Conservation (phyloP, 1,140 invertebrate species). For the Lineus longissimus region DNA sequence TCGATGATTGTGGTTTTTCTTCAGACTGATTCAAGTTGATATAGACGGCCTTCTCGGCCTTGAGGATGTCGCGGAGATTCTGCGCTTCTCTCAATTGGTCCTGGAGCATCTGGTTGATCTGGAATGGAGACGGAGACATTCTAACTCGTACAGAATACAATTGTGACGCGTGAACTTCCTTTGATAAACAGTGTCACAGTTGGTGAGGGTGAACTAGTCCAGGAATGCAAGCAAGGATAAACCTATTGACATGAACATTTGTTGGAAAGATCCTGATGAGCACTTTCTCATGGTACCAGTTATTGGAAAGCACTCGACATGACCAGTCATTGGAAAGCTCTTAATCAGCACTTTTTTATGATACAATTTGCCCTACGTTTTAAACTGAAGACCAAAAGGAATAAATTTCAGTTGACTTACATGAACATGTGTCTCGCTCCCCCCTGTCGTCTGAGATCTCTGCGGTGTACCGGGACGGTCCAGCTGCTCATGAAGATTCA, state of each 20-base stretch:
- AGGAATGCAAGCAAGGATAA: too few relatives aligned
- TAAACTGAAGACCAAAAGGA: too few relatives aligned
- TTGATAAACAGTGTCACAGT: neutral
- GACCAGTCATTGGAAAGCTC: too few relatives aligned
- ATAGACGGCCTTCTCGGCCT: slow-evolving; percentile 19
- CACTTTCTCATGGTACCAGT: too few relatives aligned
- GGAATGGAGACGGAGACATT: neutral
- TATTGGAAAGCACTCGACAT: too few relatives aligned
- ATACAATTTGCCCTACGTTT: too few relatives aligned
- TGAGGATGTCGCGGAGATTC: slow-evolving; percentile 18
- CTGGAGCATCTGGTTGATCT: neutral
- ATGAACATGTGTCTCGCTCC: neutral
- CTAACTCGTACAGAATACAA: neutral
- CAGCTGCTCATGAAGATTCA: neutral
- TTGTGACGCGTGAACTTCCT: neutral
- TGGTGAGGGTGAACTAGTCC: neutral
- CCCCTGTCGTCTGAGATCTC: slow-evolving; percentile 1
- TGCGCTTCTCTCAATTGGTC: slow-evolving; percentile 17
- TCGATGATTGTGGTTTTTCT: neutral
- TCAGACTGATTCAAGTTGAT: slow-evolving; percentile 9
- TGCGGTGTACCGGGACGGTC: neutral
- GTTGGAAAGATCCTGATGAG: too few relatives aligned
- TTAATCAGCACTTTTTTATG: too few relatives aligned
- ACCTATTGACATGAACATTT: too few relatives aligned
- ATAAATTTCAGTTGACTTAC: too few relatives aligned